Evolutionary conservation across 2,113 vertebrate species (phyloP).

Genomic region (Aegotheles bennettii): DNA sequence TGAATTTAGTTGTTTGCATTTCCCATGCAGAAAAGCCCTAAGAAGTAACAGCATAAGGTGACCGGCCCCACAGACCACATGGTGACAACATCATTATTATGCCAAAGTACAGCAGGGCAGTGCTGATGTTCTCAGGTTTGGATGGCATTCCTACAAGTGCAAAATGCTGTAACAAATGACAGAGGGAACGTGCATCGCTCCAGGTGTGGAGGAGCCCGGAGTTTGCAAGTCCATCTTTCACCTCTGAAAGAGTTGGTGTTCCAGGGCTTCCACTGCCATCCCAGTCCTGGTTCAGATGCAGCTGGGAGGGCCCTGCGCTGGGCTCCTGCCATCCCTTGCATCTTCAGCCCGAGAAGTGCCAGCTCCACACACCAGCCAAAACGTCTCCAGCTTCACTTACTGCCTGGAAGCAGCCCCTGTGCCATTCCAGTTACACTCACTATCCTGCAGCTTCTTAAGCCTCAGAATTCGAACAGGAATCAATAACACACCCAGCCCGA

Average conservation of each 20-base stretch:
- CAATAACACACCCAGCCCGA: background rate
- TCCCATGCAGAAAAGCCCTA: background rate
- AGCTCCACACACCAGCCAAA: background rate
- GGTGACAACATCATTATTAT: fast-evolving
- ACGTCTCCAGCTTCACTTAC: background rate
- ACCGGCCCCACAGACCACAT: background rate
- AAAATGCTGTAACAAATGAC: background rate
- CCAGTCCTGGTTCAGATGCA: background rate
- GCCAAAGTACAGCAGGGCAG: background rate
- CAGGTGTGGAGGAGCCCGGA: background rate
- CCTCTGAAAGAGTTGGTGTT: fast-evolving
- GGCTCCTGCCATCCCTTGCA: background rate
- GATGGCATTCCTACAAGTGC: fast-evolving
- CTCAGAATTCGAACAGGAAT: background rate
- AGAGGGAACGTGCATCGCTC: fast-evolving
- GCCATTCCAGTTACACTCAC: background rate
- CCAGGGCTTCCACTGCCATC: background rate
- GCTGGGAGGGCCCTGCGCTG: background rate
- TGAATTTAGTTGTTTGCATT: fast-evolving
- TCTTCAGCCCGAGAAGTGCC: background rate
- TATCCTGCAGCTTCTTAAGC: background rate
- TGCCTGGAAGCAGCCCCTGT: conserved; percentile 17
- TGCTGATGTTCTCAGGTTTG: background rate
- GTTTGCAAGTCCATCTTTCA: background rate
- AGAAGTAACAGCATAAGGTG: background rate